Evolutionary conservation across 2,888 invertebrate species (phyloP).

Genomic region (Drosophila recens): DNA sequence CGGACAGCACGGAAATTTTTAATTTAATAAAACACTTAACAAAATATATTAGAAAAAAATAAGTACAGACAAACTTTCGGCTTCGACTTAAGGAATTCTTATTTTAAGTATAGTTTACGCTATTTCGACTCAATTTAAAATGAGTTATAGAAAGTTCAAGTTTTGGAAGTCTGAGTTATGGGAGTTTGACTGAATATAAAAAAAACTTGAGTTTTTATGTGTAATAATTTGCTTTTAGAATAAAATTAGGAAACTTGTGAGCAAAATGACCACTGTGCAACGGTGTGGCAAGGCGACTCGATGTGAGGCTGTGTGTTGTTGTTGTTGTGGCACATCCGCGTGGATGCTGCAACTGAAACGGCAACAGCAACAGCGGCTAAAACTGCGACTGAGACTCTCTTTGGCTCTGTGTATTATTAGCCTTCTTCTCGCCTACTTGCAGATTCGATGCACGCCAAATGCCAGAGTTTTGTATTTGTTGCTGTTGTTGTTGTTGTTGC

Average conservation of each 20-base stretch:
- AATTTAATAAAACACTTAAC: too few species aligned
- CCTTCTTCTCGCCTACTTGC: constrained; percentile 79
- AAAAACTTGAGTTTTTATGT: neutral
- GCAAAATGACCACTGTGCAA: neutral
- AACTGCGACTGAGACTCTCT: constrained; percentile 11
- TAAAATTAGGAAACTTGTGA: neutral
- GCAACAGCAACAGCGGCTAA: constrained; percentile 2
- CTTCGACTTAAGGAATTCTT: too few species aligned
- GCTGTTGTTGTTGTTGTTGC: constrained; percentile 57
- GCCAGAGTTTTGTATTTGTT: constrained; percentile 39
- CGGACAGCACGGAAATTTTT: too few species aligned
- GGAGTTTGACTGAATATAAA: too few species aligned
- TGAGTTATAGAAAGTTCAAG: too few species aligned
- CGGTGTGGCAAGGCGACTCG: constrained; percentile 1
- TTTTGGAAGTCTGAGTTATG: too few species aligned
- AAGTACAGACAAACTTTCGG: too few species aligned
- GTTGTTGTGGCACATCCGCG: constrained; percentile 53
- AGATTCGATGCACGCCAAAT: constrained; percentile 81
- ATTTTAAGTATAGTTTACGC: too few species aligned
- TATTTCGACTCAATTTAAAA: too few species aligned
- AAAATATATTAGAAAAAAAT: too few species aligned
- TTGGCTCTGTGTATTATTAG: constrained; percentile 79
- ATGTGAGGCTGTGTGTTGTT: constrained; percentile 20
- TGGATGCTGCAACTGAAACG: constrained; percentile 42
- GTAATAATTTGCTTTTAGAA: neutral